Evolutionary conservation across 1,140 invertebrate genomes (phyloP).

Genomic region (Drosophila funebris): DNA sequence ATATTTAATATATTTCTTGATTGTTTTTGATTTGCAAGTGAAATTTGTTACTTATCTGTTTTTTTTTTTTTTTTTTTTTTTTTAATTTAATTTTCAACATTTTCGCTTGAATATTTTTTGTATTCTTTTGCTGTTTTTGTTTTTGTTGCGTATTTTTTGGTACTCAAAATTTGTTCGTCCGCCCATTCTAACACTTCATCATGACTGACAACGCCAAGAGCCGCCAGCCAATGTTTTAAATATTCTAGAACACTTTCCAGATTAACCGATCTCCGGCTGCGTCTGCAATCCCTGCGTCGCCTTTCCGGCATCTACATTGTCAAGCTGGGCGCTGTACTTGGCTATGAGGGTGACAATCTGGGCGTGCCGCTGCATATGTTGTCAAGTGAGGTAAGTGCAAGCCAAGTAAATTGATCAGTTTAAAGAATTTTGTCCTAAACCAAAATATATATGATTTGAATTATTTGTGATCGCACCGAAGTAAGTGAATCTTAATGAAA

Average conservation of each 20-base stretch:
- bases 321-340: slow-evolving; percentile 90
- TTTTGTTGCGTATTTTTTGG: slow-evolving; percentile 66
- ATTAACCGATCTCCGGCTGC: slow-evolving; percentile 89
- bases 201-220: slow-evolving; percentile 49
- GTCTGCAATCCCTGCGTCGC: slow-evolving; percentile 89
- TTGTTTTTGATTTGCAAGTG: not conserved
- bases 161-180: slow-evolving; percentile 83
- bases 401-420: not conserved
- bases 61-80: slow-evolving; percentile 5
- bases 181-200: slow-evolving; percentile 83
- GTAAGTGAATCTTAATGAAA: slow-evolving; percentile 66
- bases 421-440: slow-evolving; percentile 46
- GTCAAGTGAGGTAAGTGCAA: slow-evolving; percentile 84
- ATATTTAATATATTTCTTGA: not conserved
- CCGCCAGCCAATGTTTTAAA: slow-evolving; percentile 78
- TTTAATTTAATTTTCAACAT: slow-evolving; percentile 26
- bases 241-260: slow-evolving; percentile 84
- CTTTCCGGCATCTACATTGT: slow-evolving; percentile 91
- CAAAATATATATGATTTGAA: slow-evolving; percentile 22
- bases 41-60: not conserved
- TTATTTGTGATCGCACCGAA: slow-evolving; percentile 67
- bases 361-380: slow-evolving; percentile 84
- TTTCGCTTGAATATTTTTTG: slow-evolving; percentile 40
- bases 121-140: slow-evolving; percentile 30
- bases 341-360: slow-evolving; percentile 85